Percentiles rank a stretch among this genome's conserved stretches.
These are phyloP conservation scores for Zoanthus sansibaricus DNA, from an alignment of 92 coral and sea anemone species.

Conservation along the genomic window DNA sequence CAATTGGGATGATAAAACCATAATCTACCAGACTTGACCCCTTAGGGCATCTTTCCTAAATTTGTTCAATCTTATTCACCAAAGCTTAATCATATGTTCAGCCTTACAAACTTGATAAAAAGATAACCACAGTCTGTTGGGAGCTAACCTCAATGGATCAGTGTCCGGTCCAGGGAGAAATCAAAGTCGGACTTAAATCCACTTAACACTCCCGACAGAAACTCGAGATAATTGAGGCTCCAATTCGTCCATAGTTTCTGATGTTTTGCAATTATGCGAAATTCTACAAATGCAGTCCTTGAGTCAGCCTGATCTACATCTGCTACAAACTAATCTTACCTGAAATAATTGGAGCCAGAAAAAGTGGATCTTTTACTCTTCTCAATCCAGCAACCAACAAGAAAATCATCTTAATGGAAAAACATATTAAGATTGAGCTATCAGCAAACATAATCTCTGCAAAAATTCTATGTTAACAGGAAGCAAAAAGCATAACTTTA, in stretches of 20 bases:
- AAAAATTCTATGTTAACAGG: no score
- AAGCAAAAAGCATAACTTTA: no score
- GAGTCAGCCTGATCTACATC: background rate
- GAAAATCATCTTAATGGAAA: slow-evolving; percentile 69
- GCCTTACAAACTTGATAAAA: background rate
- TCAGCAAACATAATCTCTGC: no score
- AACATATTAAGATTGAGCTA: no score
- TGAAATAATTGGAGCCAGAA: slow-evolving; percentile 75
- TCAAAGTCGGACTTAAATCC: background rate
- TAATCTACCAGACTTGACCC: background rate
- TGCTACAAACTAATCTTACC: slow-evolving; percentile 54
- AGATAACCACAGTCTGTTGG: background rate
- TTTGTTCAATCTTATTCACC: background rate
- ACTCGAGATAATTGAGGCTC: background rate
- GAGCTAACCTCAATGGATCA: background rate
- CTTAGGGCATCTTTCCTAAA: no score
- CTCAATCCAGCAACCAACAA: slow-evolving; percentile 93
- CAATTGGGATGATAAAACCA: no score
- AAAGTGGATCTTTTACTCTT: slow-evolving; percentile 88
- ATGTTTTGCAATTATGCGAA: no score
- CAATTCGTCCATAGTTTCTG: background rate
- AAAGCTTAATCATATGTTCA: background rate
- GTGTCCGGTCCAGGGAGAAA: background rate
- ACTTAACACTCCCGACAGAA: background rate
- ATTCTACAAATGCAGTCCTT: no score